Evolutionary conservation across 2,797 vertebrate genomes (phyloP).

Genomic region (Loriculus beryllinus): DNA sequence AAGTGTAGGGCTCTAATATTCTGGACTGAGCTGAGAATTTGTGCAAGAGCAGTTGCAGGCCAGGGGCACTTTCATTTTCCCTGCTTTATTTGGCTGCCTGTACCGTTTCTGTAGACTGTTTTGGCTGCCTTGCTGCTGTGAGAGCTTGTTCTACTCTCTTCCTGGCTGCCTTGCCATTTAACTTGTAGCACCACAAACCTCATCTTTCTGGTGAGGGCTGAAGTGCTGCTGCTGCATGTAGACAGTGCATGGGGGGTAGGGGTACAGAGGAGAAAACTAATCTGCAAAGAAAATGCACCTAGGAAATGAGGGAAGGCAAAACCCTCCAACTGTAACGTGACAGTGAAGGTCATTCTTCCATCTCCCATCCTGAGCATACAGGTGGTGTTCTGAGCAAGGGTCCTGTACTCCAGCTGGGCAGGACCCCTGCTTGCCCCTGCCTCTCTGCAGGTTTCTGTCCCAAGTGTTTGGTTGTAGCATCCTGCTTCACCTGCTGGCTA

Average conservation of each 20-base stretch:
- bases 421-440: background rate
- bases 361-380: background rate
- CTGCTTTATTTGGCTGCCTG: constrained; percentile 47
- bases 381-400: background rate
- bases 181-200: constrained; percentile 14
- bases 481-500: background rate
- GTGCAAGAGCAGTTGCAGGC: constrained; percentile 49
- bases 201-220: background rate
- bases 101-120: constrained; percentile 42
- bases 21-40: constrained; percentile 56
- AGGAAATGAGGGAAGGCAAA: constrained; percentile 21
- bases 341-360: background rate
- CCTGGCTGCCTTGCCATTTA: constrained; percentile 54
- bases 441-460: background rate
- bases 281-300: background rate
- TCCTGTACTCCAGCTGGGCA: background rate
- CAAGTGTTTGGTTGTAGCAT: background rate
- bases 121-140: constrained; percentile 55
- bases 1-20: constrained; percentile 36
- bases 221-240: constrained; percentile 49
- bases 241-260: background rate
- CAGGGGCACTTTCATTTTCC: constrained; percentile 44
- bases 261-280: background rate
- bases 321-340: background rate
- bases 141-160: constrained; percentile 31